A percentile compares a stretch with the other conserved stretches of the same genome.
phyloP scores from a whole-genome alignment of 2,113 vertebrate genomes.

The Gobio gobio region DNA sequence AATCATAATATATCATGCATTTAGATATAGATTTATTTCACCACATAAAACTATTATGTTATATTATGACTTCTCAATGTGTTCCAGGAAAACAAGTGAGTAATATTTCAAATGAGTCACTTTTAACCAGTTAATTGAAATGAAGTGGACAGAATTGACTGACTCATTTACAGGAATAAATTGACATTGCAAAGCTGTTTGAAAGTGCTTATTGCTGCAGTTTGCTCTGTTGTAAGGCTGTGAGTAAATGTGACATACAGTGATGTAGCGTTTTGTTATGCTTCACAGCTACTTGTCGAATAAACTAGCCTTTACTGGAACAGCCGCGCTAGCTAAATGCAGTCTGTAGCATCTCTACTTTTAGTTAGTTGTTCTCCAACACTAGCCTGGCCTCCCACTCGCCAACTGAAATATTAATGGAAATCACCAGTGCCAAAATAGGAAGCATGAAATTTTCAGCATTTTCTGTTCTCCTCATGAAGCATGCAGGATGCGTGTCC shows the following conservation, averaged over 20 bases:
- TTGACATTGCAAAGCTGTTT: background rate
- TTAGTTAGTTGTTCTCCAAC: background rate
- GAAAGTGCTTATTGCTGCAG: background rate
- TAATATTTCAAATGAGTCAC: background rate
- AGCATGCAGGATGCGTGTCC: background rate
- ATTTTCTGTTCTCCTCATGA: background rate
- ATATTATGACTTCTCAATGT: background rate
- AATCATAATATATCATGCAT: no score
- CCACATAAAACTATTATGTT: background rate
- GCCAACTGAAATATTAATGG: slow-evolving; percentile 18
- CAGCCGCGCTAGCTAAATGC: background rate
- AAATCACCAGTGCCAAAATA: background rate
- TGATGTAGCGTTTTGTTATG: background rate
- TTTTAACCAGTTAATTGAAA: background rate
- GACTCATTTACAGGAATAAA: background rate
- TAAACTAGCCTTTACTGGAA: background rate
- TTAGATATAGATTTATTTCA: background rate
- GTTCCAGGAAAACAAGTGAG: background rate
- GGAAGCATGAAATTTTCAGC: slow-evolving; percentile 14
- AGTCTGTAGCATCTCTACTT: background rate
- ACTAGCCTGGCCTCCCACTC: background rate
- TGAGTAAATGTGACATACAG: background rate
- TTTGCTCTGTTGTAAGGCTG: background rate
- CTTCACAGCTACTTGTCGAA: background rate
- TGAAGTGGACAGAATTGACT: background rate